These are phyloP conservation scores for Stictonetta naevosa DNA, from an alignment of 2,113 vertebrate species.

Conservation along the genomic window DNA sequence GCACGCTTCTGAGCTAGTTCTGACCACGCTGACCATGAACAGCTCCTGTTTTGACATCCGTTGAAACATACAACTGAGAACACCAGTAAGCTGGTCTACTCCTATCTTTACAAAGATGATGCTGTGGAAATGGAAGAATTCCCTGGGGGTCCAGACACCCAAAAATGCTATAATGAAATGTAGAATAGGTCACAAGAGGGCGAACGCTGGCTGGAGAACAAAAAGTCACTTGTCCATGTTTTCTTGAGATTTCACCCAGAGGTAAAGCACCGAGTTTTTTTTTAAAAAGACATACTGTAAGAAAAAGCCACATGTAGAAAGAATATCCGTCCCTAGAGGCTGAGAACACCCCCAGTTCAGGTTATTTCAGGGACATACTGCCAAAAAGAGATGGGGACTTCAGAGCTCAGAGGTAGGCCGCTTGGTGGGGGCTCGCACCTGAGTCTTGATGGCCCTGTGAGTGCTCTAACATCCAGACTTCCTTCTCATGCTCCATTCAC, in stretches of 20 bases:
- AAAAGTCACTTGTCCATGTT: not conserved
- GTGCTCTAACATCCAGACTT: not conserved
- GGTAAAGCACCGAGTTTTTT: not conserved
- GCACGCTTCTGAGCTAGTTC: not conserved
- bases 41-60: not conserved
- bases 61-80: not conserved
- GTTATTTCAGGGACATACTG: not conserved
- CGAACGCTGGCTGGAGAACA: not conserved
- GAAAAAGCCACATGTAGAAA: not conserved
- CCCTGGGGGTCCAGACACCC: not conserved
- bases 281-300: not conserved
- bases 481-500: not conserved
- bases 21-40: not conserved
- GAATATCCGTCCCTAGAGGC: not conserved
- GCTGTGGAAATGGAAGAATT: not conserved
- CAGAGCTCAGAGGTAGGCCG: not conserved
- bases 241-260: not conserved
- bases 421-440: not conserved
- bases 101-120: not conserved
- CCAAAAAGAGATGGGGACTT: not conserved
- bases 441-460: not conserved
- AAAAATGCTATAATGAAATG: accelerated
- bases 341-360: not conserved
- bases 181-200: not conserved
- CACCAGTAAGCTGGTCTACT: not conserved